Conservation (phyloP, 1,140 invertebrate species). For the Oncopodura yosiiana region DNA sequence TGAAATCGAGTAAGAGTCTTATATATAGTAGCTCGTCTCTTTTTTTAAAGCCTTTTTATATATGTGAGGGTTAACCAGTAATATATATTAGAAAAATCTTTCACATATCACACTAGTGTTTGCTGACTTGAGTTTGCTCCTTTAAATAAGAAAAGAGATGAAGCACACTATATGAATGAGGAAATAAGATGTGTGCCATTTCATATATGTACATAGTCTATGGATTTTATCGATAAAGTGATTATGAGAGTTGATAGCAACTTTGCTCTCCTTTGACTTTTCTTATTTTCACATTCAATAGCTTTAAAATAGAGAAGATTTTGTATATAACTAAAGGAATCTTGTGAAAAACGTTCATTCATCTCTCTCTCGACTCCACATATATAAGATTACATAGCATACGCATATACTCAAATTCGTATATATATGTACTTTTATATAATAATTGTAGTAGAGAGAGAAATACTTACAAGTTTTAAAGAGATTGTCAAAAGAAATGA, state of each 20-base stretch:
- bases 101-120: not conserved
- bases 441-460: too few species aligned
- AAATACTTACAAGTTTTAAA: too few species aligned
- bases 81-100: not conserved
- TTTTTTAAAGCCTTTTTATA: too few species aligned
- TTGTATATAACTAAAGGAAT: not conserved
- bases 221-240: slow-evolving; percentile 25
- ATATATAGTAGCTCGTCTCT: too few species aligned
- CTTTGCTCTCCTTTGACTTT: slow-evolving; percentile 3
- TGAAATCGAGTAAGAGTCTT: too few species aligned
- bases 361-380: not conserved
- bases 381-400: not conserved
- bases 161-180: not conserved
- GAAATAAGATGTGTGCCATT: not conserved
- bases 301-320: not conserved
- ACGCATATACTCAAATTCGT: not conserved
- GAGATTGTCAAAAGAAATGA: too few species aligned
- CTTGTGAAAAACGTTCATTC: not conserved
- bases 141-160: not conserved
- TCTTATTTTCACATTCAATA: slow-evolving; percentile 2
- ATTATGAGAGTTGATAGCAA: slow-evolving; percentile 19
- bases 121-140: not conserved
- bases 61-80: not conserved
- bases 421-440: not conserved
- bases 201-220: slow-evolving; percentile 5